A percentile compares a stretch with the other conserved stretches of the same genome.
Evolutionary conservation across 2,113 vertebrate species (phyloP).

Genomic region (Spheniscus mendiculus): DNA sequence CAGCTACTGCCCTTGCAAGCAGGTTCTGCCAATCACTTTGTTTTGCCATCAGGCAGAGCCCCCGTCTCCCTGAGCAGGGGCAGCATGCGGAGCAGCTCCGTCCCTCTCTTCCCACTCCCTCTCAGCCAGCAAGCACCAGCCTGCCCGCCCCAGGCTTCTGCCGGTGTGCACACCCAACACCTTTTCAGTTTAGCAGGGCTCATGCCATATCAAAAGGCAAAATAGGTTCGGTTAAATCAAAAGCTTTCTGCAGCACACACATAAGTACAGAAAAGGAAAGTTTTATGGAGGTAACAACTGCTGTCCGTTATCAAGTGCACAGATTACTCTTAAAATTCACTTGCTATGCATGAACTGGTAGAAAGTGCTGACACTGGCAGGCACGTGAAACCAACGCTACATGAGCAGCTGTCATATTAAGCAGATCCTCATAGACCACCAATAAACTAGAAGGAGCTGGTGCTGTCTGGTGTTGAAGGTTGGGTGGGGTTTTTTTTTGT

Average conservation of each 20-base stretch:
- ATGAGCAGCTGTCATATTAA: not conserved
- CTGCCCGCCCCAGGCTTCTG: no score
- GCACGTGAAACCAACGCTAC: not conserved
- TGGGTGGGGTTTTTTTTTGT: not conserved
- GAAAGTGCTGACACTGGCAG: not conserved
- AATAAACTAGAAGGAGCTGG: not conserved
- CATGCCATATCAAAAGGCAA: accelerated
- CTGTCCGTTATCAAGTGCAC: accelerated
- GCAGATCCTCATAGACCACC: not conserved
- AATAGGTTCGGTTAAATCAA: not conserved
- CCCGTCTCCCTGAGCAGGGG: accelerated
- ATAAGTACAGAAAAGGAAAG: not conserved
- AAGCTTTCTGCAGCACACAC: not conserved
- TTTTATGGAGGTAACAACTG: not conserved
- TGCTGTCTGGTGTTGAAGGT: not conserved
- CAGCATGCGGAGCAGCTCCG: not conserved
- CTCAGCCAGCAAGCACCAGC: not conserved
- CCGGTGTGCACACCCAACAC: accelerated
- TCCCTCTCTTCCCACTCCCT: not conserved
- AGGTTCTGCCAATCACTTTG: not conserved
- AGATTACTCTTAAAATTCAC: not conserved
- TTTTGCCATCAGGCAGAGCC: not conserved
- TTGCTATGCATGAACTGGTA: not conserved
- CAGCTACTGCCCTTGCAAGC: not conserved
- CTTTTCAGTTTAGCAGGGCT: not conserved